Conservation (phyloP, 2,797 vertebrate species). For the Diceros bicornis region DNA sequence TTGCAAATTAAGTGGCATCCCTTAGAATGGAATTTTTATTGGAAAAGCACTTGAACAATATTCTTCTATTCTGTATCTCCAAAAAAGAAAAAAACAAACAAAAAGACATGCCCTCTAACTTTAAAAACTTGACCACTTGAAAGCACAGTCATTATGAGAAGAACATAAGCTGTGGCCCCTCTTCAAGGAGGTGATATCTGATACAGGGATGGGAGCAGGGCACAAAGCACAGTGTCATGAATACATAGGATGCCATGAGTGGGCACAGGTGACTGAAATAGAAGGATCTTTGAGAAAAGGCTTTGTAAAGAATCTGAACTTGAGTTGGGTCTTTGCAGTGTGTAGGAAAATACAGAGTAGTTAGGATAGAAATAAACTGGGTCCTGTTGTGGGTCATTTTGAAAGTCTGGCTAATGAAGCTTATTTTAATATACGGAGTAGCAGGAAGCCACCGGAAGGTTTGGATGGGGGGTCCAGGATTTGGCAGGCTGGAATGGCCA, state of each 20-base stretch:
- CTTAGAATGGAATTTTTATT: not conserved
- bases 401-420: not conserved
- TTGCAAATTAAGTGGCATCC: constrained; percentile 7
- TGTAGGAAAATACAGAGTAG: not conserved
- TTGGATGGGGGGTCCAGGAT: not conserved
- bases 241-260: not conserved
- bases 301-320: constrained; percentile 33
- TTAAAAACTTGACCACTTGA: constrained; percentile 25
- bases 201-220: not conserved
- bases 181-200: not conserved
- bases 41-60: not conserved
- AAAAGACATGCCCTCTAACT: not conserved
- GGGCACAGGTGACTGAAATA: not conserved
- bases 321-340: not conserved
- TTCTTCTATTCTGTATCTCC: not conserved
- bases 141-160: constrained; percentile 17
- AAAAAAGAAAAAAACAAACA: not conserved
- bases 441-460: not conserved
- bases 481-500: not conserved
- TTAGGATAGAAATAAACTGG: not conserved
- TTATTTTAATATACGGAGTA: not conserved
- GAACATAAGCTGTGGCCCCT: not conserved
- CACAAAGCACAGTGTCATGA: not conserved
- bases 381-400: not conserved
- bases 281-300: not conserved